Base-by-base conservation (phyloP, 2,888 invertebrate species). In the Hypsopygia costalis region DNA sequence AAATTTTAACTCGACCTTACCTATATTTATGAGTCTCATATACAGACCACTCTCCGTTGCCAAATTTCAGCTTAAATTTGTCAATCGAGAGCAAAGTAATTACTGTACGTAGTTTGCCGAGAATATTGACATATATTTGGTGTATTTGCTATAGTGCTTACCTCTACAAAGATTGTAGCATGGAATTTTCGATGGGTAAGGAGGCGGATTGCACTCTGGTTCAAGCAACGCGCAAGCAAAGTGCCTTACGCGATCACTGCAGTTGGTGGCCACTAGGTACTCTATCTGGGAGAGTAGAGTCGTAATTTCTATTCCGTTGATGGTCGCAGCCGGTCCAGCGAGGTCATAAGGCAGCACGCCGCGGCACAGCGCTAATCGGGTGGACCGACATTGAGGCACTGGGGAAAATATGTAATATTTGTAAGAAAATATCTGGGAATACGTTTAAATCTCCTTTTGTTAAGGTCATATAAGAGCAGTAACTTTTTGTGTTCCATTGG, bases 271-370 rank as follows among this genome's bases (percentile, higher is more conserved):
- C 9, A 91, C 81, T 11, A 93, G 76, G 51, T 89, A 89, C 58
- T 92, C 90, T 49, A 92, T 91, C 55, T 91, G 91, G 0, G 90
- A 81, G 49, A 92, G 62, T 20, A 90, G 68, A 0, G 77, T 61
- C 4, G 81, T 75, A 5, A 87, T 61, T 3, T 87, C 80, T 4
- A 73, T 58, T 8, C 77, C 76, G 9, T 65, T 71, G n/a, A 90
- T 62, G 3, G 71, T 76, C 0, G 72, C 72, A 1, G 90, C 77
- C 3, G 81, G 61, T 6, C 91, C 90, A 1, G 93, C 92, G 49
- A 93, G 68, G 71, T 93, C 93, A 59, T 93, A 93, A 0, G 92
- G 92, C n/a, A 93, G 70, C 2, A 93, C 89, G 1, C 92, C 92
- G n/a, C 91, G 90, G 53, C 93, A 93, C 36, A 91, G 58, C 6